phyloP scores from a whole-genome alignment of 1,140 invertebrate species.

The Drosophila busckii region DNA sequence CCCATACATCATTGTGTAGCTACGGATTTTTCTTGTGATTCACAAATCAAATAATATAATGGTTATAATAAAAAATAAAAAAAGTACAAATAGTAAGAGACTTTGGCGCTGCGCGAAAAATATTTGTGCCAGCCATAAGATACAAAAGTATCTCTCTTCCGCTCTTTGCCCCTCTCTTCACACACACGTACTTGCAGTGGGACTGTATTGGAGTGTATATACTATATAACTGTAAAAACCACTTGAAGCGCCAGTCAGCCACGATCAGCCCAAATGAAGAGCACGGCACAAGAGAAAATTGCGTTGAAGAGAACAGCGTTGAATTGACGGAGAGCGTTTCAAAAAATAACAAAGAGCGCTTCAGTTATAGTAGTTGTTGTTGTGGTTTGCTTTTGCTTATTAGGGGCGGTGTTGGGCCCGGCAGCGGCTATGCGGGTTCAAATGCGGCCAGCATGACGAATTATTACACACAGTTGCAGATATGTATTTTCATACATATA shows the following conservation, averaged over 20 bases:
- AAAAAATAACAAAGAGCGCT: slow-evolving; percentile 14
- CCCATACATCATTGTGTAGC: slow-evolving; percentile 23
- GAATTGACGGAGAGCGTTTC: slow-evolving; percentile 4
- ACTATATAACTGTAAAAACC: slow-evolving; percentile 71
- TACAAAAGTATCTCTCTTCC: slow-evolving; percentile 46
- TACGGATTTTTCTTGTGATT: slow-evolving; percentile 51
- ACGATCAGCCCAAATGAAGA: slow-evolving; percentile 37
- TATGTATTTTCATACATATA: too few species aligned
- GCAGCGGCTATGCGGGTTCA: slow-evolving; percentile 64
- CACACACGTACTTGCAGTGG: slow-evolving; percentile 6
- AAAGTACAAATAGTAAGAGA: slow-evolving; percentile 32
- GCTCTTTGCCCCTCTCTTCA: not conserved
- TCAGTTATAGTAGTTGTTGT: slow-evolving; percentile 21
- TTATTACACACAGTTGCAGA: slow-evolving; percentile 62
- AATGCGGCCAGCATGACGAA: slow-evolving; percentile 74
- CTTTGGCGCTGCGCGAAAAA: slow-evolving; percentile 55
- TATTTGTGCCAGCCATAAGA: slow-evolving; percentile 68
- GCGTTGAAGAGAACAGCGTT: slow-evolving; percentile 6
- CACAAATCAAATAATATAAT: slow-evolving; percentile 72
- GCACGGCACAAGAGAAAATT: slow-evolving; percentile 13
- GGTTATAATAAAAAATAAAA: slow-evolving; percentile 52
- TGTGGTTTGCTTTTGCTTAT: slow-evolving; percentile 44
- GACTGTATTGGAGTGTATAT: slow-evolving; percentile 15
- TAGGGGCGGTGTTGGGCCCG: slow-evolving; percentile 60
- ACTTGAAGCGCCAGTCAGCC: slow-evolving; percentile 56